Conservation (phyloP, 1,140 invertebrate species). For the Drosophila albomicans region DNA sequence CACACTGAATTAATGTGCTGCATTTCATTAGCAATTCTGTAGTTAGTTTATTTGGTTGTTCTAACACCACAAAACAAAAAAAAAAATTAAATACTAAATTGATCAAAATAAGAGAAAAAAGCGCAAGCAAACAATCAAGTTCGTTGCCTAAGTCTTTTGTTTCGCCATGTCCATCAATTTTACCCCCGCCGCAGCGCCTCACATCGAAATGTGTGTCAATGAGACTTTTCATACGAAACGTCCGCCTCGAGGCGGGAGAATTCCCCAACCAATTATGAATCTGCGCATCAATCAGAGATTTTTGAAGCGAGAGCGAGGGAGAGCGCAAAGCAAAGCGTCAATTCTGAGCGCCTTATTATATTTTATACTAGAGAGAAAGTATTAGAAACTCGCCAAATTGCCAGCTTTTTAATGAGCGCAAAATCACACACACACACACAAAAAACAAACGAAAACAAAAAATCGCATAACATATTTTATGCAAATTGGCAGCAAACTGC, state of each 20-base stretch:
- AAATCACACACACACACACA: slow-evolving; percentile 16
- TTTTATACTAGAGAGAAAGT: slow-evolving; percentile 64
- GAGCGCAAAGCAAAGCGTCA: neutral
- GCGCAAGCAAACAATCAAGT: slow-evolving; percentile 32
- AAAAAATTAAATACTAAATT: slow-evolving; percentile 4
- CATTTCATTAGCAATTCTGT: slow-evolving; percentile 42
- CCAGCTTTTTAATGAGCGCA: slow-evolving; percentile 45
- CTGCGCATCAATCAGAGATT: slow-evolving; percentile 40
- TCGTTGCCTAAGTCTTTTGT: slow-evolving; percentile 58
- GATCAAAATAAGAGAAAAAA: slow-evolving; percentile 6
- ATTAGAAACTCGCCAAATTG: slow-evolving; percentile 65
- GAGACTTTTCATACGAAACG: slow-evolving; percentile 18
- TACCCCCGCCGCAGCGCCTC: slow-evolving; percentile 1
- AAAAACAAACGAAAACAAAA: slow-evolving; percentile 25
- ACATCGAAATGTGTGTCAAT: slow-evolving; percentile 62
- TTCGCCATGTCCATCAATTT: slow-evolving; percentile 39
- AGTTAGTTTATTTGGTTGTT: slow-evolving; percentile 18
- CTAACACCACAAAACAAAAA: neutral
- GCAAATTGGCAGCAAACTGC: slow-evolving; percentile 51
- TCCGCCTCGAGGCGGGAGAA: slow-evolving; percentile 32
- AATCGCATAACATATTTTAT: slow-evolving; percentile 60
- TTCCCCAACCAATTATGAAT: slow-evolving; percentile 42
- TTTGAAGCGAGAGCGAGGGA: neutral
- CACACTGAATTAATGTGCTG: slow-evolving; percentile 40
- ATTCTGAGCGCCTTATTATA: slow-evolving; percentile 39